phyloP scores from a whole-genome alignment of 2,113 vertebrate species.

The Indri indri region DNA sequence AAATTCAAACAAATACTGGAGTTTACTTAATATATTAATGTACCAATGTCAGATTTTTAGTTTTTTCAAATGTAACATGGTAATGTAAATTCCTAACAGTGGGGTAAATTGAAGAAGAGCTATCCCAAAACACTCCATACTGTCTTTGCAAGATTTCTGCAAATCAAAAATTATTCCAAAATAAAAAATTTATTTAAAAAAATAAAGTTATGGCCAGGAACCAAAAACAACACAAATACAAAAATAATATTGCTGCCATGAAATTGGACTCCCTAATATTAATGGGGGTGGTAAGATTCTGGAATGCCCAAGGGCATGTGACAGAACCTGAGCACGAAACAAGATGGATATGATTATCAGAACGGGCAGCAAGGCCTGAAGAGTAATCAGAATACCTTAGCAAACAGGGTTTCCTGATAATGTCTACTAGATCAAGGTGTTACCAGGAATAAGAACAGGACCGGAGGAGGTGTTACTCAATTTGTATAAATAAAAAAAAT shows the following conservation, averaged over 20 bases:
- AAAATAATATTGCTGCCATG: background rate
- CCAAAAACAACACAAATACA: background rate
- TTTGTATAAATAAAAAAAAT: background rate
- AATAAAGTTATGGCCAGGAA: background rate
- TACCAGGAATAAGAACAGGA: too few species aligned
- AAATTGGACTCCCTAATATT: background rate
- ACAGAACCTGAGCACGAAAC: background rate
- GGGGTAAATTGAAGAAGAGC: background rate
- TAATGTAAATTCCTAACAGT: background rate
- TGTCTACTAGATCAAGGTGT: background rate
- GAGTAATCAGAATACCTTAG: too few species aligned
- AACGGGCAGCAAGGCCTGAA: background rate
- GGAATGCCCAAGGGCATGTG: background rate
- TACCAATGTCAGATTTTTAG: background rate
- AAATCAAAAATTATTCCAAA: background rate
- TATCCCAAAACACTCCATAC: background rate
- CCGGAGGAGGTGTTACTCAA: accelerated
- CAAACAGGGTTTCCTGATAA: background rate
- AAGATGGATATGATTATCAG: background rate
- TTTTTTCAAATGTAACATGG: background rate
- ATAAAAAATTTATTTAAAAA: background rate
- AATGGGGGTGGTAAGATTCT: background rate
- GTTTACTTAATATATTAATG: background rate
- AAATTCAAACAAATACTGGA: background rate
- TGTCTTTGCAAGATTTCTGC: background rate